Evolutionary conservation across 2,113 vertebrate genomes (phyloP).

Genomic region (Cochlearius cochlearius): DNA sequence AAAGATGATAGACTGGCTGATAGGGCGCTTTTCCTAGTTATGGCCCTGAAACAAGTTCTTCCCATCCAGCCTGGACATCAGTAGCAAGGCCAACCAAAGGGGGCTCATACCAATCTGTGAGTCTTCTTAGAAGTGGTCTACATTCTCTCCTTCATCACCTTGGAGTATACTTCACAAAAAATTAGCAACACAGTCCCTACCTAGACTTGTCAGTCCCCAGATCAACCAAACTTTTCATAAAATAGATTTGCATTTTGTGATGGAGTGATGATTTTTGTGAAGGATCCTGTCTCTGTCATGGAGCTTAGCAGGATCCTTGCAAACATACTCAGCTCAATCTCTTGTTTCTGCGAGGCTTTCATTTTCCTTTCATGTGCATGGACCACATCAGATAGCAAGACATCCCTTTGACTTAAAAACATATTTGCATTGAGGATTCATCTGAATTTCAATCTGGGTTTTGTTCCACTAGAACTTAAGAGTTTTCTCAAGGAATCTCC

Average conservation of each 20-base stretch:
- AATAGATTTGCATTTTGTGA: not conserved
- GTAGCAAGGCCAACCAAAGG: not conserved
- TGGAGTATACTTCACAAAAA: not conserved
- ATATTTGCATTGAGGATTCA: not conserved
- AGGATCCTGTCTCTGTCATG: not conserved
- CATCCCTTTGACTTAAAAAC: not conserved
- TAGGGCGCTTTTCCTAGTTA: not conserved
- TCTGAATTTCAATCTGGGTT: not conserved
- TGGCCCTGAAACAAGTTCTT: not conserved
- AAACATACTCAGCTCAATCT: not conserved
- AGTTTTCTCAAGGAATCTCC: not conserved
- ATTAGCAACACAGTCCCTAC: not conserved
- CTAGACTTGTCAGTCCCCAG: not conserved
- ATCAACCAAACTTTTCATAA: not conserved
- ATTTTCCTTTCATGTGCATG: not conserved
- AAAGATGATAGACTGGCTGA: not conserved
- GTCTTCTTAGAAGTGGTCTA: not conserved
- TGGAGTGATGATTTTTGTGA: too few relatives aligned
- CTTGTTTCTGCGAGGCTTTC: not conserved
- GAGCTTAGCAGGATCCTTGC: not conserved
- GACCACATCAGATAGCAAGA: not conserved
- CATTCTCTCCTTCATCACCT: not conserved
- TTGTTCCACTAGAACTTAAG: not conserved
- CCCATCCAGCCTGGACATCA: not conserved
- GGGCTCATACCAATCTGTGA: not conserved